phyloP scores from a whole-genome alignment of 2,797 vertebrate species.

The Erethizon dorsatum region DNA sequence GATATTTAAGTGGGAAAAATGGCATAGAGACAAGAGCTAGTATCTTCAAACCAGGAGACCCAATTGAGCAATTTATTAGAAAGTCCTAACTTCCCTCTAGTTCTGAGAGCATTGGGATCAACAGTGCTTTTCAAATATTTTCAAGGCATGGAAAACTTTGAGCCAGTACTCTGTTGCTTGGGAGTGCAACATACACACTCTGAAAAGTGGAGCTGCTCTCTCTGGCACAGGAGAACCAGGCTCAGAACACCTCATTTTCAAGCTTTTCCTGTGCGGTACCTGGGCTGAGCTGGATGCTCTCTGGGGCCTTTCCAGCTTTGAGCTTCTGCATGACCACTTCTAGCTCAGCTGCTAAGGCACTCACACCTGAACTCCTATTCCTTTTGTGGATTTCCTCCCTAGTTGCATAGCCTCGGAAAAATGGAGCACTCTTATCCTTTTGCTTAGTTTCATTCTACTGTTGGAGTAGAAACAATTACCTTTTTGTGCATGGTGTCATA shows the following conservation, averaged over 20 bases:
- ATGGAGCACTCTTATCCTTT: too few relatives aligned
- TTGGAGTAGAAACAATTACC: not conserved
- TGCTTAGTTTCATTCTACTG: not conserved
- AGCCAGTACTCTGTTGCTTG: not conserved
- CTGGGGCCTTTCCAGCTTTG: not conserved
- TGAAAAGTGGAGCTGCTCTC: not conserved
- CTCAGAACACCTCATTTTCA: not conserved
- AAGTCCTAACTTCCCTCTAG: not conserved
- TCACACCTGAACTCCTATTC: not conserved
- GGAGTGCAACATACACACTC: fast-evolving
- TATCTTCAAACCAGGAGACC: not conserved
- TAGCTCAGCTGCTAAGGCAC: not conserved
- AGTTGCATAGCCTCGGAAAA: not conserved
- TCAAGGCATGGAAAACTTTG: not conserved
- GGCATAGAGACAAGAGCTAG: not conserved
- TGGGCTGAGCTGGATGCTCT: not conserved
- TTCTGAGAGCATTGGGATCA: not conserved
- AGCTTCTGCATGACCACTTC: not conserved
- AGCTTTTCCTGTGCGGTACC: fast-evolving
- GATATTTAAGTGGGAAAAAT: not conserved
- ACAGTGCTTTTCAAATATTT: not conserved
- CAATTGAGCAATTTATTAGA: not conserved
- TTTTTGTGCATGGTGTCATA: not conserved
- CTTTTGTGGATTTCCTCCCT: not conserved
- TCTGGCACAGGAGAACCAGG: not conserved